Evolutionary conservation across 2,797 vertebrate genomes (phyloP).

Genomic region (Arremon brunneinucha): DNA sequence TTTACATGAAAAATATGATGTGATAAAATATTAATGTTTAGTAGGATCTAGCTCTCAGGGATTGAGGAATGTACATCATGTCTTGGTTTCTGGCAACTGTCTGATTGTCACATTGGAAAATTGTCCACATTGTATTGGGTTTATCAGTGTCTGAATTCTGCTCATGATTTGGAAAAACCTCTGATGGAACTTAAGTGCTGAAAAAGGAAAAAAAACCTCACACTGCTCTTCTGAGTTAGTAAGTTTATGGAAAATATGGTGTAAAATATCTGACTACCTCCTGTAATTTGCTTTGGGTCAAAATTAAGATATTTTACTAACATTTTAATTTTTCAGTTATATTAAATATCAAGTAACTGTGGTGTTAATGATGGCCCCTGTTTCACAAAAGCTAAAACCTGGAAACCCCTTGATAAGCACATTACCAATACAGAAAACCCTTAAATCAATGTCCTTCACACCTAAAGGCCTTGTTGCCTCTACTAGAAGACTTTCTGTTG

Average conservation of each 20-base stretch:
- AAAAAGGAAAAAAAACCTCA: not conserved
- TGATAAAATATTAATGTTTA: not conserved
- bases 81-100: not conserved
- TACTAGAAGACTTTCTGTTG: rapidly evolving
- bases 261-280: not conserved
- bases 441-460: not conserved
- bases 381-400: not conserved
- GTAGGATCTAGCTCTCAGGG: not conserved
- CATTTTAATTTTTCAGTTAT: not conserved
- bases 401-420: not conserved
- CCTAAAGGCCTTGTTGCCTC: not conserved
- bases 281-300: not conserved
- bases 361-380: not conserved
- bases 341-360: not conserved
- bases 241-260: not conserved
- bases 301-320: not conserved
- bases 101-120: rapidly evolving
- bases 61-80: not conserved
- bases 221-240: not conserved
- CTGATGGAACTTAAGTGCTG: not conserved
- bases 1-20: not conserved
- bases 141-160: not conserved
- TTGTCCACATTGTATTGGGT: not conserved
- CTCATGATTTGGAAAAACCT: not conserved
- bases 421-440: not conserved